A percentile compares a stretch with the other conserved stretches of the same genome.
These are phyloP conservation scores for Aphaenogaster floridana DNA, from an alignment of 1,140 invertebrate genomes.

Conservation along the genomic window DNA sequence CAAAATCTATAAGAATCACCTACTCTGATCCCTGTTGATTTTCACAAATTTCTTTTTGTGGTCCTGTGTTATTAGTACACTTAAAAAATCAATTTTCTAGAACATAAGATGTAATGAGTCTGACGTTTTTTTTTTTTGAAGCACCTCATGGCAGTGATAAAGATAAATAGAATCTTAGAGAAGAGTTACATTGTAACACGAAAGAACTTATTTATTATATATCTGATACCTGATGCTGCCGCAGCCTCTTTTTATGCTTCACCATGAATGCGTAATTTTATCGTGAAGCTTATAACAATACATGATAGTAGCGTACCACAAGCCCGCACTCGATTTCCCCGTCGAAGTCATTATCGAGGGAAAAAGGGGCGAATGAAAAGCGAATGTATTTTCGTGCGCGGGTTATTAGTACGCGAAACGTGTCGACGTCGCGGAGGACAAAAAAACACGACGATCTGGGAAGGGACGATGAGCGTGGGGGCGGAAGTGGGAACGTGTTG, in stretches of 20 bases:
- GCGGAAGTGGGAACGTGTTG: constrained; percentile 53
- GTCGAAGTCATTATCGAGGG: constrained; percentile 52
- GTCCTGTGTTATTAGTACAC: not conserved
- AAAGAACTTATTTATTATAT: constrained; percentile 10
- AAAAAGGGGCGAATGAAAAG: constrained; percentile 59
- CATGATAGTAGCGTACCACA: not conserved
- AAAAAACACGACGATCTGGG: constrained; percentile 69
- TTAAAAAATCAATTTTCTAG: not conserved
- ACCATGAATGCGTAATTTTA: constrained; percentile 14
- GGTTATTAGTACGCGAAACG: constrained; percentile 70
- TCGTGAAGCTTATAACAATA: constrained; percentile 13
- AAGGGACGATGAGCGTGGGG: constrained; percentile 26
- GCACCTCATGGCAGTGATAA: not conserved
- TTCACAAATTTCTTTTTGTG: no score
- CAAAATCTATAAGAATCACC: no score
- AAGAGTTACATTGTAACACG: not conserved
- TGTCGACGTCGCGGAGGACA: constrained; percentile 57
- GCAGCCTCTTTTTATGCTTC: not conserved
- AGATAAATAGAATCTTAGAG: not conserved
- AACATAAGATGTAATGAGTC: not conserved
- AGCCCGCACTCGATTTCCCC: constrained; percentile 20
- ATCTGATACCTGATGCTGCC: not conserved
- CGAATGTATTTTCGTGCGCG: constrained; percentile 67
- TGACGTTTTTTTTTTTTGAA: not conserved
- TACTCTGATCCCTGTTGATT: no score